Conservation (phyloP, 2,797 vertebrate species). For the Loris lydekkerianus region DNA sequence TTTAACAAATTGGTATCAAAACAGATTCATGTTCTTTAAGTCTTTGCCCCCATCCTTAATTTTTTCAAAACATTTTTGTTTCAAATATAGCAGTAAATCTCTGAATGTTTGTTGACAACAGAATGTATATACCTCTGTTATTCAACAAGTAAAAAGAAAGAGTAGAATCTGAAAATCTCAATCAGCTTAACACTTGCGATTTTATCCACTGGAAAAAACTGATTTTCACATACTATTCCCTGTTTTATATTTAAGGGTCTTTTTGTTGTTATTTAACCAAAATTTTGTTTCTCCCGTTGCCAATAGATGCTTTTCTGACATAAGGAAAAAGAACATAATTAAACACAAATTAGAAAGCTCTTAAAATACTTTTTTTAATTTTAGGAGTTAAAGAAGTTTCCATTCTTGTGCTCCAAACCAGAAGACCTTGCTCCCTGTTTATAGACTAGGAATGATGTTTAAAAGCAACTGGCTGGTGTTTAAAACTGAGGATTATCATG, state of each 20-base stretch:
- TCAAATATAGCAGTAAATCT: constrained; percentile 16
- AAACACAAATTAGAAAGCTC: constrained; percentile 39
- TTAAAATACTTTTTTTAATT: constrained; percentile 73
- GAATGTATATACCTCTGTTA: constrained; percentile 3
- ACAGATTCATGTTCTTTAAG: constrained; percentile 40
- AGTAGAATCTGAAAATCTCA: constrained; percentile 43
- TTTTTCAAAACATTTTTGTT: constrained; percentile 56
- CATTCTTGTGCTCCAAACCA: constrained; percentile 9
- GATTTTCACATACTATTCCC: constrained; percentile 15
- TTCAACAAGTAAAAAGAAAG: constrained; percentile 49
- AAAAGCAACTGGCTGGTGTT: background rate
- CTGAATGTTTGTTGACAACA: constrained; percentile 43
- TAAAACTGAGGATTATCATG: background rate
- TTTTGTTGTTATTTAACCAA: constrained; percentile 11
- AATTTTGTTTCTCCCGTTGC: constrained; percentile 55
- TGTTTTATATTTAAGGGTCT: constrained; percentile 61
- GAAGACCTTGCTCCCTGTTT: constrained; percentile 57
- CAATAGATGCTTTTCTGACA: constrained; percentile 42
- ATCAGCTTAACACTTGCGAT: constrained; percentile 1
- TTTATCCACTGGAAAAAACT: constrained; percentile 36
- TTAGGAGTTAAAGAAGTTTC: constrained; percentile 73
- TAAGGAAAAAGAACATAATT: constrained; percentile 31
- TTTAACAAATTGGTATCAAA: constrained; percentile 53
- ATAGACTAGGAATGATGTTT: background rate
- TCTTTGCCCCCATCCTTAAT: constrained; percentile 42